Percentiles rank a stretch among this genome's conserved stretches.
Evolutionary conservation across 2,888 invertebrate genomes (phyloP).

Genomic region (Amphipoea oculea): DNA sequence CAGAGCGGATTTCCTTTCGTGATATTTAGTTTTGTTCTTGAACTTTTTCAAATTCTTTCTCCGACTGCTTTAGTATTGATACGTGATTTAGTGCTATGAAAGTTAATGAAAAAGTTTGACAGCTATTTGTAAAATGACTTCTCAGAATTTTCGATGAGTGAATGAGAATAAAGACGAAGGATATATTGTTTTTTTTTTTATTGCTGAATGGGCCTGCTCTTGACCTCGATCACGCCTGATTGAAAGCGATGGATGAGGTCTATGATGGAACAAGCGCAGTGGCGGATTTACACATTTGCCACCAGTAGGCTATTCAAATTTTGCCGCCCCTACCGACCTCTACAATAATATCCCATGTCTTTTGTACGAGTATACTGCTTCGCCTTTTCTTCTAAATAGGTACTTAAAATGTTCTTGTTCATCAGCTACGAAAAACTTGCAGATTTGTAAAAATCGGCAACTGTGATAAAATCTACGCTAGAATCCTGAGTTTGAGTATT

Average conservation of each 20-base stretch:
- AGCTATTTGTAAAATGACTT: constrained; percentile 31
- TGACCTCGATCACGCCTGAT: neutral
- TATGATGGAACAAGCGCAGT: neutral
- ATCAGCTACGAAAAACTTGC: too few relatives aligned
- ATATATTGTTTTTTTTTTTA: neutral
- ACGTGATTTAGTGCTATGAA: constrained; percentile 17
- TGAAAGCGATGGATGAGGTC: neutral
- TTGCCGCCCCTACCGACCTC: too few relatives aligned
- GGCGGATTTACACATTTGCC: too few relatives aligned
- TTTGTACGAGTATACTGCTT: too few relatives aligned
- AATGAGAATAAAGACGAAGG: neutral
- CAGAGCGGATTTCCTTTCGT: constrained; percentile 38
- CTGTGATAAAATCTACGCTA: too few relatives aligned
- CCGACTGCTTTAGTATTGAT: constrained; percentile 19
- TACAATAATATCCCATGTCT: too few relatives aligned
- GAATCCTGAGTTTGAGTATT: too few relatives aligned
- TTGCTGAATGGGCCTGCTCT: neutral
- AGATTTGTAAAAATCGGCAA: too few relatives aligned
- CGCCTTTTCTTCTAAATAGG: too few relatives aligned
- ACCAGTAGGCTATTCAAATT: too few relatives aligned
- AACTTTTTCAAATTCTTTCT: constrained; percentile 30
- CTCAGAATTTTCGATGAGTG: neutral
- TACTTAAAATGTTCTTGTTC: too few relatives aligned
- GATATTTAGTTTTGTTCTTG: constrained; percentile 47
- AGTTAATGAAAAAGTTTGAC: constrained; percentile 15